Percentiles rank a stretch among this genome's conserved stretches.
Conservation (phyloP, 2,888 invertebrate species). For the Plagodis dolabraria region DNA sequence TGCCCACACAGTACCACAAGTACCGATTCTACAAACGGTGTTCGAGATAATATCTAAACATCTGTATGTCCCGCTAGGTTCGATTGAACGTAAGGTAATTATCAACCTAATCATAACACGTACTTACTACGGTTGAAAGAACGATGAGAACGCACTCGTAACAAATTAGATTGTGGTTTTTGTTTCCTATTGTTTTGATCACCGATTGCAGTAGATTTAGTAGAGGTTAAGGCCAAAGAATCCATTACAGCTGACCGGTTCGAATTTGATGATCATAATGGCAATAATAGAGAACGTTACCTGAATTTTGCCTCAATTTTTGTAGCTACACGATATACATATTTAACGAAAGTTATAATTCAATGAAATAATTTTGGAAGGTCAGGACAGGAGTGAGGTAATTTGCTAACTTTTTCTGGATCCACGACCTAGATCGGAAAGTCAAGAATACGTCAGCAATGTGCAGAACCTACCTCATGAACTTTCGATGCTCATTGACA, state of each 20-base stretch:
- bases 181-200: constrained; percentile 13
- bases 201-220: constrained; percentile 9
- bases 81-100: constrained; percentile 23
- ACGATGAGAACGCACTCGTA: neutral
- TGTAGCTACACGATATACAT: neutral
- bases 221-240: constrained; percentile 7
- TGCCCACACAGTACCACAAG: constrained; percentile 25
- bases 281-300: neutral
- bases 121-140: neutral
- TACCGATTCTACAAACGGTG: constrained; percentile 39
- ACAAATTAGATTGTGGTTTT: constrained; percentile 18
- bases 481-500: constrained; percentile 93
- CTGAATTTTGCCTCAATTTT: constrained; percentile 3
- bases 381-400: neutral
- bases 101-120: constrained; percentile 12
- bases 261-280: constrained; percentile 1
- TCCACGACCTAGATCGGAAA: no score
- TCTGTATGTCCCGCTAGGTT: constrained; percentile 33
- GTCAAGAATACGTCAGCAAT: neutral
- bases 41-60: constrained; percentile 36
- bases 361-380: neutral
- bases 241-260: neutral
- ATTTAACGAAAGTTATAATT: neutral
- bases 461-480: constrained; percentile 88
- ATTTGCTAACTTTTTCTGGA: no score